Evolutionary conservation across 2,888 invertebrate genomes (phyloP).

Genomic region (Nephrotoma appendiculata): DNA sequence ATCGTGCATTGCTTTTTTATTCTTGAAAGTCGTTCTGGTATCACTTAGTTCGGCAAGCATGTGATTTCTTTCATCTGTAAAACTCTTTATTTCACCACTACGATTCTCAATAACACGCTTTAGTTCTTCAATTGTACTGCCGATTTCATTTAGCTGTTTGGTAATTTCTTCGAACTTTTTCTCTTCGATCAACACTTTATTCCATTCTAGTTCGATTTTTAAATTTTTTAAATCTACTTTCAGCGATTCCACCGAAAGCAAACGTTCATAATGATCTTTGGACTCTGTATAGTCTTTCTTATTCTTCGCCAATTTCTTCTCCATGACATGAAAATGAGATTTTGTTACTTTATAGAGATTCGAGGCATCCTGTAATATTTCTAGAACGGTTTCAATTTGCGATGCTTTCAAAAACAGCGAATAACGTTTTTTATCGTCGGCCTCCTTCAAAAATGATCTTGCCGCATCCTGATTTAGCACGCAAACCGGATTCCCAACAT

Average conservation of each 20-base stretch:
- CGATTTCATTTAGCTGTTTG: conserved; percentile 18
- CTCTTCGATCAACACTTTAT: conserved; percentile 33
- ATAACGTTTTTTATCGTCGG: conserved; percentile 28
- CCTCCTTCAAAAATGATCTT: conserved; percentile 51
- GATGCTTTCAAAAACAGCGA: conserved; percentile 26
- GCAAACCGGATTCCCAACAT: conserved; percentile 88
- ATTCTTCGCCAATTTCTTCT: conserved; percentile 12
- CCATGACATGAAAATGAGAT: not conserved
- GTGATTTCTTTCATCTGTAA: not conserved
- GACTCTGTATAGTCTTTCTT: not conserved
- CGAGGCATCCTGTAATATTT: conserved; percentile 20
- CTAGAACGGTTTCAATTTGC: conserved; percentile 21
- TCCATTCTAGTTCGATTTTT: conserved; percentile 21
- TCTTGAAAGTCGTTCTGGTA: not conserved
- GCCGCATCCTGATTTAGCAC: conserved; percentile 90
- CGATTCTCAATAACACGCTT: not conserved
- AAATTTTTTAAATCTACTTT: conserved; percentile 26
- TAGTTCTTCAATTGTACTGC: conserved; percentile 15
- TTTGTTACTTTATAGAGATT: conserved; percentile 1
- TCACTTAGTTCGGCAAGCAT: not conserved
- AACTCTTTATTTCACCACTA: not conserved
- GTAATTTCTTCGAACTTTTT: conserved; percentile 25
- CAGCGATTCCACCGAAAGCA: conserved; percentile 17
- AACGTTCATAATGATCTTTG: conserved; percentile 7
- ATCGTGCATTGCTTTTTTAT: not conserved